Conservation (phyloP, 2,888 invertebrate genomes). For the Cephus spinipes region DNA sequence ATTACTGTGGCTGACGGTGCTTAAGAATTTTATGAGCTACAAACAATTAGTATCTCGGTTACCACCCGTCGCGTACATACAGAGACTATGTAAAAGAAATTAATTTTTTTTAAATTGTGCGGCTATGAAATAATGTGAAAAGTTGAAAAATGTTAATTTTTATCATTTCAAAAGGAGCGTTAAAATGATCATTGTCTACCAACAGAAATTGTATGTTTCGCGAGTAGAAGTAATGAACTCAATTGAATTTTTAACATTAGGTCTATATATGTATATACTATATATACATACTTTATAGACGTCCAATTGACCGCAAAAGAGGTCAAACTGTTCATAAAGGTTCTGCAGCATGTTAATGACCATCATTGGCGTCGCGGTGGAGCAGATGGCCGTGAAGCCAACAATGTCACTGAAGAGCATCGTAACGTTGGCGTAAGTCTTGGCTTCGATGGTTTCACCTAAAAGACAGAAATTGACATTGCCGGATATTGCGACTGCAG, state of each 20-base stretch:
- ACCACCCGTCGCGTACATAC: neutral
- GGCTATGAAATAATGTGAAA: no score
- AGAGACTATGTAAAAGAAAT: neutral
- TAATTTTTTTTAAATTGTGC: neutral
- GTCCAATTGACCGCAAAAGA: slow-evolving; percentile 91
- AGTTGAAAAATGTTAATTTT: no score
- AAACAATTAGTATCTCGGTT: neutral
- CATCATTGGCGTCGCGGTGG: slow-evolving; percentile 95
- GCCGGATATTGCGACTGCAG: neutral
- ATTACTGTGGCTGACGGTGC: neutral
- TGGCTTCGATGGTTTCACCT: slow-evolving; percentile 93
- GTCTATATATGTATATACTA: no score
- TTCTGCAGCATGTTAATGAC: slow-evolving; percentile 95
- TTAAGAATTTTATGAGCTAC: neutral
- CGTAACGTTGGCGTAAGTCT: slow-evolving; percentile 92
- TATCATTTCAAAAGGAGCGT: neutral
- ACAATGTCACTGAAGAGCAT: slow-evolving; percentile 97
- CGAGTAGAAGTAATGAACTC: neutral
- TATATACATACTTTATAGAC: slow-evolving; percentile 84
- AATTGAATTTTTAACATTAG: neutral
- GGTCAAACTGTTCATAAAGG: slow-evolving; percentile 93
- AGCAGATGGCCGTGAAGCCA: slow-evolving; percentile 95
- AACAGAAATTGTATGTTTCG: neutral
- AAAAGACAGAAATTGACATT: slow-evolving; percentile 27
- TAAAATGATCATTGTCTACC: neutral